Conservation (phyloP, 2,888 invertebrate species). For the Chydorus sphaericus region DNA sequence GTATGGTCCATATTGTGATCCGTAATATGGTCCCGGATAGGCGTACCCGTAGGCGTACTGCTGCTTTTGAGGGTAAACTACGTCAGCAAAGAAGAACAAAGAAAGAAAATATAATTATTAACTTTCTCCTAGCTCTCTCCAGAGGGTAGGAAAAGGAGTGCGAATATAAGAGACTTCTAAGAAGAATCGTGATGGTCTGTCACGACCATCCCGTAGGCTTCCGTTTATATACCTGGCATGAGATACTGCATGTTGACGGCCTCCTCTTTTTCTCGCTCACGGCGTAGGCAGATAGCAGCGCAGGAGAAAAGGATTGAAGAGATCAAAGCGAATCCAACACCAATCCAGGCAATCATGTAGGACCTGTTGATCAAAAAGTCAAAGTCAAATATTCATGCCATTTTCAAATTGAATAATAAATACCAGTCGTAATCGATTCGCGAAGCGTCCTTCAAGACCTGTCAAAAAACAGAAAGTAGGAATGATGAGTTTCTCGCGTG, state of each 20-base stretch:
- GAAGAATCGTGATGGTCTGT: background rate
- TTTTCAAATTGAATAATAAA: background rate
- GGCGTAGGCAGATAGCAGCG: conserved; percentile 84
- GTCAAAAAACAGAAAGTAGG: background rate
- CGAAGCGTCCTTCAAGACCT: conserved; percentile 3
- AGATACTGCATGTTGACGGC: conserved; percentile 94
- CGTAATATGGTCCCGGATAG: conserved; percentile 79
- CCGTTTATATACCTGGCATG: conserved; percentile 68
- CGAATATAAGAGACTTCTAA: background rate
- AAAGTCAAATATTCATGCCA: background rate
- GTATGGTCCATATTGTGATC: conserved; percentile 83
- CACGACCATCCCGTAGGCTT: background rate
- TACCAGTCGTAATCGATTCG: conserved; percentile 5
- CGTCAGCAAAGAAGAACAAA: background rate
- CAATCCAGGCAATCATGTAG: conserved; percentile 92
- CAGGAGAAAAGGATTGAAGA: conserved; percentile 85
- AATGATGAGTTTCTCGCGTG: too few relatives aligned
- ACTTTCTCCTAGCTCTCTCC: background rate
- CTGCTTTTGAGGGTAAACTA: conserved; percentile 89
- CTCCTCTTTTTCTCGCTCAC: conserved; percentile 85
- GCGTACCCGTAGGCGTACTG: conserved; percentile 74
- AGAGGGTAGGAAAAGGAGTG: background rate
- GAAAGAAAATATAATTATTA: background rate
- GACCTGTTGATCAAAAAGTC: conserved; percentile 52
- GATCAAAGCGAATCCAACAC: conserved; percentile 78